Evolutionary conservation across 2,888 invertebrate species (phyloP).

Genomic region (Acleris emargana): DNA sequence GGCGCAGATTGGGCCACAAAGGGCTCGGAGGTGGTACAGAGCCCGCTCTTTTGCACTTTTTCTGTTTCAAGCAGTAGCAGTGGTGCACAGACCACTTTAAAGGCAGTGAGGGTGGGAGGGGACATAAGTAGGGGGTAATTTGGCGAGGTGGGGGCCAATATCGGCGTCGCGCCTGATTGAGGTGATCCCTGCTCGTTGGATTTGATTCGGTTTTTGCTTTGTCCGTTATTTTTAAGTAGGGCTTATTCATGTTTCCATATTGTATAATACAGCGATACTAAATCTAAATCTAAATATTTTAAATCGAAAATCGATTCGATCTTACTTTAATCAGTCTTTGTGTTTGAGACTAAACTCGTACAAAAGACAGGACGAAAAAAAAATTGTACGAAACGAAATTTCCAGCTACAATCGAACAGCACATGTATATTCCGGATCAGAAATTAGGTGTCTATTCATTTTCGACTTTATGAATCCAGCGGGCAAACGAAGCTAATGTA

Average conservation of each 20-base stretch:
- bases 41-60: constrained; percentile 79
- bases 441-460: constrained; percentile 28
- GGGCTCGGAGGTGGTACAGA: constrained; percentile 80
- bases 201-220: constrained; percentile 69
- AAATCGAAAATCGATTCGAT: too few relatives aligned
- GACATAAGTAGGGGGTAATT: constrained; percentile 82
- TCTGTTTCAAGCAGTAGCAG: constrained; percentile 81
- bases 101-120: constrained; percentile 76
- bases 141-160: constrained; percentile 80
- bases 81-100: constrained; percentile 82
- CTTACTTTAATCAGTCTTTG: not conserved
- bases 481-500: constrained; percentile 52
- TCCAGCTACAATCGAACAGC: not conserved
- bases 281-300: not conserved
- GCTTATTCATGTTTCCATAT: constrained; percentile 43
- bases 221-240: constrained; percentile 64
- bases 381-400: too few relatives aligned
- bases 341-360: not conserved
- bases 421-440: constrained; percentile 7
- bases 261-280: not conserved
- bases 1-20: constrained; percentile 83
- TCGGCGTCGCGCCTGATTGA: constrained; percentile 81
- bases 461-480: constrained; percentile 40
- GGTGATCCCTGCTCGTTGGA: constrained; percentile 76
- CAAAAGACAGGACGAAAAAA: not conserved